A percentile compares a stretch with the other conserved stretches of the same genome.
Evolutionary conservation across 2,797 vertebrate genomes (phyloP).

Genomic region (Tapirus indicus): DNA sequence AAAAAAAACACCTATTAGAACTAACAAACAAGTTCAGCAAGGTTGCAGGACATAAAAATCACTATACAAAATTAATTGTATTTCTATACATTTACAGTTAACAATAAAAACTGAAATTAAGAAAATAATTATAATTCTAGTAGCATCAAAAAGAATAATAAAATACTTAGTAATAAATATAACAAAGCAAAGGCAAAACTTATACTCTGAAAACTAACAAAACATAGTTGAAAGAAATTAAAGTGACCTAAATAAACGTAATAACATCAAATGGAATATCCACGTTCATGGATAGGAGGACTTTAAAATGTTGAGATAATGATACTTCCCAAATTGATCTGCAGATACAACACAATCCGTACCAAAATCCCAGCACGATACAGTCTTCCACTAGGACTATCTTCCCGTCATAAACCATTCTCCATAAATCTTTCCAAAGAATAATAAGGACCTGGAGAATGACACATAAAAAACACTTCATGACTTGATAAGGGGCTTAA

Average conservation of each 20-base stretch:
- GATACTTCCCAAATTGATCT: background rate
- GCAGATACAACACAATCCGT: background rate
- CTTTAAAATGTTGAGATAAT: background rate
- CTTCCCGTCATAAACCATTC: background rate
- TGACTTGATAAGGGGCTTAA: background rate
- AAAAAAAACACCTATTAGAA: background rate
- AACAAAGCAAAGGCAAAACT: background rate
- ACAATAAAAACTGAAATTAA: constrained; percentile 33
- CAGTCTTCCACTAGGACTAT: background rate
- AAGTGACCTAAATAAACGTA: background rate
- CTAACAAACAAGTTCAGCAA: background rate
- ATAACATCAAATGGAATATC: background rate
- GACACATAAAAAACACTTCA: constrained; percentile 3
- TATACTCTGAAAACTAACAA: background rate
- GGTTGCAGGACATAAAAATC: background rate
- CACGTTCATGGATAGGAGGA: background rate
- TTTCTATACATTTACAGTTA: background rate
- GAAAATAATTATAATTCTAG: background rate
- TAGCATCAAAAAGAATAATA: background rate
- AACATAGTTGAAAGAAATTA: constrained; percentile 27
- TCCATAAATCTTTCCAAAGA: constrained; percentile 11
- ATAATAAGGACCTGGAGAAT: constrained; percentile 2
- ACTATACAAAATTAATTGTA: background rate
- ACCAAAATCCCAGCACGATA: background rate
- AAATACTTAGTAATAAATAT: background rate